Percentiles rank a stretch among this genome's conserved stretches.
These are phyloP conservation scores for Perca flavescens DNA, from an alignment of 2,113 vertebrate genomes.

Conservation along the genomic window DNA sequence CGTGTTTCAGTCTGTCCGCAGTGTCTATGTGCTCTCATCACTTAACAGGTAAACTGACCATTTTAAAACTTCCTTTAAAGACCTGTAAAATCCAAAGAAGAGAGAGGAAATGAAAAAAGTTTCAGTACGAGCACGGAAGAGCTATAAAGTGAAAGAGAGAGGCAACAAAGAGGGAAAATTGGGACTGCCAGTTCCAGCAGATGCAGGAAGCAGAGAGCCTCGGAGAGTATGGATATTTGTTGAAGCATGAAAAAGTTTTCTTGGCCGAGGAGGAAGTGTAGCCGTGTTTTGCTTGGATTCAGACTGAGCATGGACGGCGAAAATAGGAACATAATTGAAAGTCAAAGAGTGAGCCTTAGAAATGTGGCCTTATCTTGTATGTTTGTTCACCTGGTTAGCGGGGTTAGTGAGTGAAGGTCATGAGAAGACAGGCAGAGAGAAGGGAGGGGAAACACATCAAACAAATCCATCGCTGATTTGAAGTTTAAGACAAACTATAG, in stretches of 20 bases:
- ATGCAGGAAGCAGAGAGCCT: slow-evolving; percentile 46
- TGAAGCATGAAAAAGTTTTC: slow-evolving; percentile 70
- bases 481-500: slow-evolving; percentile 44
- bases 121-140: slow-evolving; percentile 6
- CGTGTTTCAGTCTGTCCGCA: neutral
- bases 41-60: neutral
- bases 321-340: slow-evolving; percentile 72
- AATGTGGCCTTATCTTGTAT: slow-evolving; percentile 82
- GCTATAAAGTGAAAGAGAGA: slow-evolving; percentile 9
- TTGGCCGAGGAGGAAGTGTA: slow-evolving; percentile 69
- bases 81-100: neutral
- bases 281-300: slow-evolving; percentile 74
- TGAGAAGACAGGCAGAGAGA: slow-evolving; percentile 18
- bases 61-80: neutral
- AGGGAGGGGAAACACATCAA: slow-evolving; percentile 23
- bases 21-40: neutral
- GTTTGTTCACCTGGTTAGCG: slow-evolving; percentile 85
- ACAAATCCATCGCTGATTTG: slow-evolving; percentile 35
- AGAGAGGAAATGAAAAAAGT: neutral
- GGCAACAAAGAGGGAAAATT: slow-evolving; percentile 46
- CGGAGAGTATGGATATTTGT: slow-evolving; percentile 55
- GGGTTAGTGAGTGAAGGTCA: slow-evolving; percentile 76
- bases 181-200: slow-evolving; percentile 28
- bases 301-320: slow-evolving; percentile 42
- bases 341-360: slow-evolving; percentile 73